phyloP scores from a whole-genome alignment of 1,140 invertebrate species.

The Zaprionus vittiger region DNA sequence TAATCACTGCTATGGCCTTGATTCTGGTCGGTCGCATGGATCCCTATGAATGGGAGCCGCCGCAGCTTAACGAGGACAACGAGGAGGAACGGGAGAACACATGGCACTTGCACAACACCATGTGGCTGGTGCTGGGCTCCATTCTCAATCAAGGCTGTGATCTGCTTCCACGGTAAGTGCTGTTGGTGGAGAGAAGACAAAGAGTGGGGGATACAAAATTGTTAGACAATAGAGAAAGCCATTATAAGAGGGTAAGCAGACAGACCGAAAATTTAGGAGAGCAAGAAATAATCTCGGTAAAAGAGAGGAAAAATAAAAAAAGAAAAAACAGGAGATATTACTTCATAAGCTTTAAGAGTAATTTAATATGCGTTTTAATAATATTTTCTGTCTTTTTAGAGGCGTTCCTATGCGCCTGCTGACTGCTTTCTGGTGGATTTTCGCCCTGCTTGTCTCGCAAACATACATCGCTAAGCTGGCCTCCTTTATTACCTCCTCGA shows the following conservation, averaged over 20 bases:
- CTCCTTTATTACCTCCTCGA: conserved; percentile 94
- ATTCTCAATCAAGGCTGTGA: conserved; percentile 92
- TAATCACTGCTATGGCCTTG: conserved; percentile 95
- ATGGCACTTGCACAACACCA: conserved; percentile 90
- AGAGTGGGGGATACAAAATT: neutral
- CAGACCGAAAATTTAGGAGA: too few relatives aligned
- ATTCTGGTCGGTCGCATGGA: conserved; percentile 94
- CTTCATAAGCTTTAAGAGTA: too few relatives aligned
- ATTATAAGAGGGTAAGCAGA: too few relatives aligned
- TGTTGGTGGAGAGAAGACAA: neutral
- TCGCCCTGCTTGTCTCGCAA: conserved; percentile 96
- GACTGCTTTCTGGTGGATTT: conserved; percentile 97
- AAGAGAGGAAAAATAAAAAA: too few relatives aligned
- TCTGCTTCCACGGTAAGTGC: conserved; percentile 90
- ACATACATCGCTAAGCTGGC: conserved; percentile 98
- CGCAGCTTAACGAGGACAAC: conserved; percentile 89
- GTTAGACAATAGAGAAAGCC: neutral
- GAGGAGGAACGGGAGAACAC: conserved; percentile 91
- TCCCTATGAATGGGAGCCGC: conserved; percentile 91
- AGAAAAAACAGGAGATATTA: too few relatives aligned
- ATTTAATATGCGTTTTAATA: too few relatives aligned
- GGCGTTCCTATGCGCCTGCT: conserved; percentile 92
- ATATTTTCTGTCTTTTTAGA: conserved; percentile 83
- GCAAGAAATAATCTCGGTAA: too few relatives aligned
- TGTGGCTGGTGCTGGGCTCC: conserved; percentile 92